These are phyloP conservation scores for Sternotherus odoratus DNA, from an alignment of 2,797 vertebrate genomes.

Conservation along the genomic window DNA sequence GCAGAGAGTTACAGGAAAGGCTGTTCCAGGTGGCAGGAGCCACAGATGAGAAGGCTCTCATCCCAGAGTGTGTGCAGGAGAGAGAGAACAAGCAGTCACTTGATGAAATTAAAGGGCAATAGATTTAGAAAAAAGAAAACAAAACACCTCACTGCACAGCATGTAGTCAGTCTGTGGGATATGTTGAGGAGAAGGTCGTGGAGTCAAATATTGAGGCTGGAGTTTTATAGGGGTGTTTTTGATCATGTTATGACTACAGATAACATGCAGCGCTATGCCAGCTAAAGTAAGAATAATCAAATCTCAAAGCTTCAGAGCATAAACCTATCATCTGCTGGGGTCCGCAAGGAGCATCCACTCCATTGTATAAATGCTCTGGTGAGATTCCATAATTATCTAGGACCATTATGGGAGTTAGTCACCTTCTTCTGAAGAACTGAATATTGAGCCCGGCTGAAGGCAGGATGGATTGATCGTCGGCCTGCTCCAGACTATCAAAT, in stretches of 20 bases:
- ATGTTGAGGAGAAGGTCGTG: not conserved
- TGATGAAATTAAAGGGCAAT: slow-evolving; percentile 1
- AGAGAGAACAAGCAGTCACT: not conserved
- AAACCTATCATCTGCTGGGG: not conserved
- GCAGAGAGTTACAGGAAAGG: not conserved
- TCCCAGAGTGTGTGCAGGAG: not conserved
- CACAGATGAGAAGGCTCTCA: not conserved
- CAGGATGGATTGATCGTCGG: not conserved
- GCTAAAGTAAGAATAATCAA: not conserved
- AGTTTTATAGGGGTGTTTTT: slow-evolving; percentile 7
- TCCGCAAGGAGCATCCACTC: not conserved
- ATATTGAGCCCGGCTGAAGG: not conserved
- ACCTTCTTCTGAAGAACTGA: not conserved
- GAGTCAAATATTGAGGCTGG: not conserved
- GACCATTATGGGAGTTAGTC: not conserved
- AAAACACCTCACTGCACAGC: not conserved
- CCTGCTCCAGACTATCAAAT: not conserved
- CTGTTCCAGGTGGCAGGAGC: slow-evolving; percentile 30
- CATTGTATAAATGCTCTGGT: not conserved
- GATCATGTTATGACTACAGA: not conserved
- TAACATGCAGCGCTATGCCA: not conserved
- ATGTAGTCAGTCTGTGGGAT: not conserved
- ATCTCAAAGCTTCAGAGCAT: slow-evolving; percentile 27
- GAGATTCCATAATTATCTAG: not conserved
- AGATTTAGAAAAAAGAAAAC: not conserved